Evolutionary conservation across 2,888 invertebrate species (phyloP), one percentile per base, ranked within the genome.

Genomic region (Bombylius discolor): DNA sequence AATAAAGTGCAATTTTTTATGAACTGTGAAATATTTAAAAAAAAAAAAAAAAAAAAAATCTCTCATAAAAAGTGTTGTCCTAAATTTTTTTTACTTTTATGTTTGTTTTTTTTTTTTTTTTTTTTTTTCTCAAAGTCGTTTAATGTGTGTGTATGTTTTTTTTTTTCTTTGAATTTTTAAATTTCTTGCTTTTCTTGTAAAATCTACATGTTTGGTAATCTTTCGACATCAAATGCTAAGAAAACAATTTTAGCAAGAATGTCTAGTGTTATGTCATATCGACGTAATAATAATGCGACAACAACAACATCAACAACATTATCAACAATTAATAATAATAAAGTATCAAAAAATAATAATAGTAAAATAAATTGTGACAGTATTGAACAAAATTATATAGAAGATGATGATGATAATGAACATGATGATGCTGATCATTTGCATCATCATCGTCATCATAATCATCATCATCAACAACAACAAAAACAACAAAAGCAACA

Each of bases 231-330:
- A 65, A 73, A 68, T 68, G 68, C 66, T 63, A 71, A 70, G 62
- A 72, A 62, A 70, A 72, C 39, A 60, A 64, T 73, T 49, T 65
- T 73, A 56, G 68, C 70, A 62, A 71, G 70, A 61, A 72, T 72
- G 72, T 70, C 72, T 56, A 72, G 70, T 62, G 66, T 73, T 58
- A 67, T 72, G 56, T 71, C 72, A 54, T 71, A 70, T 64, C 68
- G 73, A 51, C 72, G 71, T 55, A 67, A 68, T 59, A 72, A 73
- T 23, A 64, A 67, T 42, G 9, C 8, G 1, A 42, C 7, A 7
- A 4, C 39, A 42, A 9, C 36, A 36, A 62, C 56, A 71, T 71
- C 63, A 69, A 66, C 61, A 72, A 71, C 59, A 23, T 23, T 3
- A 23, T 23, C 23, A 23, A 23, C 23, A 23, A 23, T 23, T 23